These are phyloP conservation scores for Bedellia somnulentella DNA, from an alignment of 2,888 invertebrate species.

Conservation along the genomic window DNA sequence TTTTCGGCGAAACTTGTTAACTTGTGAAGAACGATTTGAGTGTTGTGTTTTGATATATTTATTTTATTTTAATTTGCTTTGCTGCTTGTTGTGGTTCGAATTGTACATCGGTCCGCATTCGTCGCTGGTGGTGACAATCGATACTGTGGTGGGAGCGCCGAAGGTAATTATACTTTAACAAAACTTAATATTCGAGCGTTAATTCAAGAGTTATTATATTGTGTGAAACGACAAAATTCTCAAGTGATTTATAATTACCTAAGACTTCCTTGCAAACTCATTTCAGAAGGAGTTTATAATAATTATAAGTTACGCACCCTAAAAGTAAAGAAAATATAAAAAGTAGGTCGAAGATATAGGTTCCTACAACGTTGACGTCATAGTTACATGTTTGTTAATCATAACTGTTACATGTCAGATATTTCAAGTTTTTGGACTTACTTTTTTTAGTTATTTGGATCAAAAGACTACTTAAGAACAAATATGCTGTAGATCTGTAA, in stretches of 20 bases:
- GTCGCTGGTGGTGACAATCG: conserved; percentile 46
- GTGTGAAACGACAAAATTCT: no score
- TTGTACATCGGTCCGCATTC: conserved; percentile 26
- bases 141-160: conserved; percentile 52
- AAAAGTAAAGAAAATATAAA: no score
- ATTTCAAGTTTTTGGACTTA: no score
- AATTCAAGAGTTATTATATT: no score
- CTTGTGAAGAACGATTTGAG: conserved; percentile 15
- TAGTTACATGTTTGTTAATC: no score
- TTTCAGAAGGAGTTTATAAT: no score
- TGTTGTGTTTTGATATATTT: conserved; percentile 40
- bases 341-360: conserved; percentile 44
- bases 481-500: no score
- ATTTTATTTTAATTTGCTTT: conserved; percentile 47
- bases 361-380: conserved; percentile 8
- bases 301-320: no score
- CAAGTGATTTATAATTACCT: neutral
- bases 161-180: conserved; percentile 45
- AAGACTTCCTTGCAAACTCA: no score
- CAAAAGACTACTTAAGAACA: no score
- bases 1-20: conserved; percentile 11
- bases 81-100: conserved; percentile 32
- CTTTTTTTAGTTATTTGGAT: no score
- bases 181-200: conserved; percentile 4
- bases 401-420: neutral